A percentile compares a stretch with the other conserved stretches of the same genome.
phyloP scores from a whole-genome alignment of 2,888 invertebrate genomes.

The Euclidia mi region DNA sequence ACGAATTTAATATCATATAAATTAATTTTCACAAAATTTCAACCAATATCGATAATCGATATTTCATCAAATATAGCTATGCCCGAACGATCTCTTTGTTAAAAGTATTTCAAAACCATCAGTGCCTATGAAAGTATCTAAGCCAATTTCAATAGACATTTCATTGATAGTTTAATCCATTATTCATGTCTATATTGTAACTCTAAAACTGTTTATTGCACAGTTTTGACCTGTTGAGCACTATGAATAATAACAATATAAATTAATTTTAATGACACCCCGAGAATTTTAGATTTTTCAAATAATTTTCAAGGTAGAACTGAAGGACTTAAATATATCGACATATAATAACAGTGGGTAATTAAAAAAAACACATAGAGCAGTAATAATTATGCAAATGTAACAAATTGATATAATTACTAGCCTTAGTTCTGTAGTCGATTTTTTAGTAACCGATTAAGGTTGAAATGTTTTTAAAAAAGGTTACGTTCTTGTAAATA shows the following conservation, averaged over 20 bases:
- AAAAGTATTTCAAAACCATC: conserved; percentile 28
- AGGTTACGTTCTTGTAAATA: conserved; percentile 31
- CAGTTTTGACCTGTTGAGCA: conserved; percentile 31
- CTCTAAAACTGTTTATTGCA: conserved; percentile 31
- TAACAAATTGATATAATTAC: conserved; percentile 50
- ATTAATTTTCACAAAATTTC: too few relatives aligned
- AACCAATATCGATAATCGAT: not conserved
- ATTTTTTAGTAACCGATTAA: conserved; percentile 31
- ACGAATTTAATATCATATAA: too few relatives aligned
- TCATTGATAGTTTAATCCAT: conserved; percentile 28
- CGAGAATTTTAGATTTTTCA: conserved; percentile 24
- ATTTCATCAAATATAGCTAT: not conserved
- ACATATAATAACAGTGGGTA: conserved; percentile 34
- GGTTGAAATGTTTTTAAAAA: conserved; percentile 15
- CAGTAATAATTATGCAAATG: conserved; percentile 55
- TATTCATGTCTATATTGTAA: conserved; percentile 36
- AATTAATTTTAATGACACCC: conserved; percentile 40
- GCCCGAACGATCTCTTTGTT: not conserved
- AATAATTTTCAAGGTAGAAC: conserved; percentile 44
- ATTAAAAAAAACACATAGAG: conserved; percentile 35
- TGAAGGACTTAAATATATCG: conserved; percentile 45
- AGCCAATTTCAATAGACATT: conserved; percentile 15
- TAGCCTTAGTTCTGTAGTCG: conserved; percentile 22
- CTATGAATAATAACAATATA: conserved; percentile 49
- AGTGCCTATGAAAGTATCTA: conserved; percentile 16